Evolutionary conservation across 2,797 vertebrate species (phyloP), one percentile per base, ranked within the genome.

Genomic region (Gymnothorax javanicus): DNA sequence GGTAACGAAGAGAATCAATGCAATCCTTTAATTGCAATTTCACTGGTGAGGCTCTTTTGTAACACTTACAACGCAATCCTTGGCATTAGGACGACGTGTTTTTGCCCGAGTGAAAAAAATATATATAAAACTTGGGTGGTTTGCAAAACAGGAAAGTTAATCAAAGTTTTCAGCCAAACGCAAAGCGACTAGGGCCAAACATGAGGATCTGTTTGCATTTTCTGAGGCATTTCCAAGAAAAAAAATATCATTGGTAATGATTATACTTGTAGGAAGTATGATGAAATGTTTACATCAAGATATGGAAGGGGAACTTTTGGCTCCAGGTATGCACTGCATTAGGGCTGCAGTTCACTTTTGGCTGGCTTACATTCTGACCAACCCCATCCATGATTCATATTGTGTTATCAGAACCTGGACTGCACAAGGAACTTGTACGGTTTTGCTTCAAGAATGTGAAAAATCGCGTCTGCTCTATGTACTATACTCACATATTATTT

Each of bases 321-420:
- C 27, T 75, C 71, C 27, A 25, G 43, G 13, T 77, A 77, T 50
- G 43, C 25, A 75, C 12, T 75, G 43, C 71, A 33, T 33, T 50
- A 17, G 73, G 0, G 33, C 73, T 5, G 73, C 6, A 60, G 62
- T 84, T 77, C 23, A 84, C 64, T 87, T 84, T n/a, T 81, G 75
- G 73, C 59, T 23, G 8, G 59, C 33, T 84, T 27, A 84, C 82
- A 89, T 82, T 27, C 82, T 81, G 87, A 82, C 73, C 85, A 84
- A 89, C 88, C 90, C 83, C 88, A 84, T 58, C 52, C 82, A 69
- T 64, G 81, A 88, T 88, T 87, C 89, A 88, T 77, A 60, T 84
- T 82, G 87, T 88, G 88, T 73, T 59, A 84, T 54, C 57, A 67
- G 54, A 11, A 52, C 82, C 77, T 86, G 58, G 58, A 88, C 71